phyloP scores from a whole-genome alignment of 2,888 invertebrate species.

The Agrilus cyanescens region DNA sequence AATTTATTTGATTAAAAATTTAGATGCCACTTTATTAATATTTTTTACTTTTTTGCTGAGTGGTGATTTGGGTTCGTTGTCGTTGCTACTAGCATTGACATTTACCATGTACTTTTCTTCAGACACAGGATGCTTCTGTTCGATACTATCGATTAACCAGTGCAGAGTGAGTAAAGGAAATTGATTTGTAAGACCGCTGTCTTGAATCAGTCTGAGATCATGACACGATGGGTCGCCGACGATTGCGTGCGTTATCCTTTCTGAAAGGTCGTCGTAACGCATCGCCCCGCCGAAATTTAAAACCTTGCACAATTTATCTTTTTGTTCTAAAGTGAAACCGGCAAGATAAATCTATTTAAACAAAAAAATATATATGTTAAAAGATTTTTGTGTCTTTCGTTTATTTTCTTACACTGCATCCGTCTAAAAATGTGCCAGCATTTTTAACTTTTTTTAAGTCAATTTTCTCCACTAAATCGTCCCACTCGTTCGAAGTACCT shows the following conservation, averaged over 20 bases:
- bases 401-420: conserved; percentile 58
- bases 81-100: conserved; percentile 12
- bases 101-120: conserved; percentile 38
- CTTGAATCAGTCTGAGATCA: conserved; percentile 35
- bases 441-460: conserved; percentile 56
- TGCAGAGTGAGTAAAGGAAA: conserved; percentile 49
- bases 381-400: neutral
- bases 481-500: conserved; percentile 15
- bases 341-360: conserved; percentile 50
- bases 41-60: conserved; percentile 42
- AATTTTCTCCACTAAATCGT: conserved; percentile 32
- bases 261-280: conserved; percentile 62
- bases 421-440: conserved; percentile 76
- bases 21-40: neutral
- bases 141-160: conserved; percentile 69
- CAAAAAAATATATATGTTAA: conserved; percentile 4
- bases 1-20: conserved; percentile 2
- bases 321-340: conserved; percentile 50
- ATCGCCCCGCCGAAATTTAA: conserved; percentile 75
- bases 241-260: conserved; percentile 70
- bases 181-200: conserved; percentile 14
- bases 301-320: conserved; percentile 57
- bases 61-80: conserved; percentile 36
- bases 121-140: conserved; percentile 43
- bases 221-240: conserved; percentile 46